These are phyloP conservation scores for Eupithecia subumbrata DNA, from an alignment of 2,888 invertebrate species.

Conservation along the genomic window DNA sequence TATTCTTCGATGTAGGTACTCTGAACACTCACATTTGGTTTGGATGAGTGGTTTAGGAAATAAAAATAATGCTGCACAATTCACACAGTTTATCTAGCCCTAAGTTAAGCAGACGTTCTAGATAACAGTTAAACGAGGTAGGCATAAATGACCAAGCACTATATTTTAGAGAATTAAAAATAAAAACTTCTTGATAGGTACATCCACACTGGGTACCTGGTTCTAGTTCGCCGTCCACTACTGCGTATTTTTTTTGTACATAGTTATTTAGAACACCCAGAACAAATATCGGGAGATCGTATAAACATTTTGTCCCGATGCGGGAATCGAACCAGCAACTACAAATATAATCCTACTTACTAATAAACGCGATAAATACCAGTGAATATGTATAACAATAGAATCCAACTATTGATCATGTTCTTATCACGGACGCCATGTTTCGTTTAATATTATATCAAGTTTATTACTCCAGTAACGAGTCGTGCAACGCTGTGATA, in stretches of 20 bases:
- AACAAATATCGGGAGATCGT: not conserved
- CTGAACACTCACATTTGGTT: not conserved
- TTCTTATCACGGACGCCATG: slow-evolving; percentile 25
- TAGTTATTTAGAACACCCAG: not conserved
- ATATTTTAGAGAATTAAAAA: too few species aligned
- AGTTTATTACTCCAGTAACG: slow-evolving; percentile 62
- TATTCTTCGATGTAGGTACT: not conserved
- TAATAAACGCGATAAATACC: too few species aligned
- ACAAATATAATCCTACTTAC: not conserved
- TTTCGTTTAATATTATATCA: slow-evolving; percentile 53
- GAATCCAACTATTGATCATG: not conserved
- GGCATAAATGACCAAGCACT: too few species aligned
- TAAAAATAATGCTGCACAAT: not conserved
- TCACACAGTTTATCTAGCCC: not conserved
- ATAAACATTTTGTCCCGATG: not conserved
- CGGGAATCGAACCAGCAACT: not conserved
- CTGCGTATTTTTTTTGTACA: not conserved
- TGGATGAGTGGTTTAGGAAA: not conserved
- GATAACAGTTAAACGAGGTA: too few species aligned
- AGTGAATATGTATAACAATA: not conserved
- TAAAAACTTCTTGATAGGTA: too few species aligned
- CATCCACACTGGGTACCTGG: too few species aligned
- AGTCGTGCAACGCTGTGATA: slow-evolving; percentile 57
- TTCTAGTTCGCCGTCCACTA: too few species aligned
- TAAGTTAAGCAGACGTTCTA: not conserved